Conservation (phyloP, 2,113 vertebrate genomes). For the Ptychochromis oligacanthus region DNA sequence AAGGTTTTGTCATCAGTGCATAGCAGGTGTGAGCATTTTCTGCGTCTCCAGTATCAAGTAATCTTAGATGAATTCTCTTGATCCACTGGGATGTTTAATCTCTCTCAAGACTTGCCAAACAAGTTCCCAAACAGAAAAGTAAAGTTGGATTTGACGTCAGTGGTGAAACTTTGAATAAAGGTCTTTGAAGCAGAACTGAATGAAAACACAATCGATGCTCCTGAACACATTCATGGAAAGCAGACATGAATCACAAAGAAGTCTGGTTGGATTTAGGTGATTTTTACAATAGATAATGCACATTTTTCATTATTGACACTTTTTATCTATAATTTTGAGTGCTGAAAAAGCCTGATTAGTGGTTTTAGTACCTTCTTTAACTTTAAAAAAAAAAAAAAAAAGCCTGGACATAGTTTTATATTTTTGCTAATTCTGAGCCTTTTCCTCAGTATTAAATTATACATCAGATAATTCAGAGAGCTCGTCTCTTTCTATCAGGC, state of each 20-base stretch:
- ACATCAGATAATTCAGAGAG: neutral
- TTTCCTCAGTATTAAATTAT: neutral
- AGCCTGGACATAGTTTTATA: neutral
- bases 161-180: neutral
- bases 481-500: neutral
- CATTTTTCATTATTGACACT: neutral
- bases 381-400: neutral
- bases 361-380: neutral
- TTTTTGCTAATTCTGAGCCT: neutral
- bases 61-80: slow-evolving; percentile 34
- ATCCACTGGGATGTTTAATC: slow-evolving; percentile 11
- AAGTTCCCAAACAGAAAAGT: slow-evolving; percentile 5
- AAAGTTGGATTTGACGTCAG: neutral
- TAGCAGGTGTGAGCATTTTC: neutral
- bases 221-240: neutral
- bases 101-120: slow-evolving; percentile 17
- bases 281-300: neutral
- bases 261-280: neutral
- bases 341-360: neutral
- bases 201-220: neutral
- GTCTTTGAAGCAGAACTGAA: neutral
- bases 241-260: neutral
- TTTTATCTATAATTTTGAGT: neutral
- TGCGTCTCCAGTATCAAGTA: slow-evolving; percentile 3
- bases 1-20: neutral